These are phyloP conservation scores for Zaprionus lachaisei DNA, from an alignment of 1,140 invertebrate species.

Conservation along the genomic window DNA sequence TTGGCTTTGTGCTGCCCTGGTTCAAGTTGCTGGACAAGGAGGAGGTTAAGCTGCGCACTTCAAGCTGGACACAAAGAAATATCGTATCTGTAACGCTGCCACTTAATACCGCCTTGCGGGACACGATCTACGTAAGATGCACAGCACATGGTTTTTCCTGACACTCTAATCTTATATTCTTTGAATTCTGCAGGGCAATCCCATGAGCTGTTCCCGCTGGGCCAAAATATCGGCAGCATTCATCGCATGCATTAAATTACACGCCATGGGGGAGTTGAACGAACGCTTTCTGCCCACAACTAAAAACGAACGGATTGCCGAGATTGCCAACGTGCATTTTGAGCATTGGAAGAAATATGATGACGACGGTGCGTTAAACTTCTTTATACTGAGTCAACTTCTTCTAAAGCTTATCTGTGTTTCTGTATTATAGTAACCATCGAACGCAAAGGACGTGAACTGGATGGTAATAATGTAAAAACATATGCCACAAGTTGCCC, in stretches of 20 bases:
- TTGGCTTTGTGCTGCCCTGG: conserved; percentile 86
- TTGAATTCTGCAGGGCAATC: conserved; percentile 86
- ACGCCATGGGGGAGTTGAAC: conserved; percentile 91
- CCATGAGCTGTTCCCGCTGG: conserved; percentile 86
- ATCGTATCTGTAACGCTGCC: conserved; percentile 86
- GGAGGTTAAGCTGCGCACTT: not conserved
- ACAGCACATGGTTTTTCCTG: not conserved
- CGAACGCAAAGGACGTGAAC: conserved; percentile 1
- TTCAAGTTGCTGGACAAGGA: conserved; percentile 20
- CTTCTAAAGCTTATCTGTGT: not conserved
- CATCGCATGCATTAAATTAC: conserved; percentile 89
- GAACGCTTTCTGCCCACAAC: conserved; percentile 90
- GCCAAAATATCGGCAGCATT: conserved; percentile 94
- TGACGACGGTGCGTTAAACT: conserved; percentile 68
- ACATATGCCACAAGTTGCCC: conserved; percentile 56
- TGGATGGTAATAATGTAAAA: not conserved
- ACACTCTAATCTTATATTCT: not conserved
- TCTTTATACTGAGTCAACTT: not conserved
- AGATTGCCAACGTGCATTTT: conserved; percentile 70
- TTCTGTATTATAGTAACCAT: conserved; percentile 39
- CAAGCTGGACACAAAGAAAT: conserved; percentile 49
- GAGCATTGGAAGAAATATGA: conserved; percentile 86
- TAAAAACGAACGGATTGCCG: conserved; percentile 85
- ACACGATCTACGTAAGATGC: conserved; percentile 49
- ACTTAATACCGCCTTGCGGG: conserved; percentile 87